Percentiles rank a stretch among this genome's conserved stretches.
Evolutionary conservation across 2,113 vertebrate species (phyloP).

Genomic region (Cyanoramphus novaezelandiae): DNA sequence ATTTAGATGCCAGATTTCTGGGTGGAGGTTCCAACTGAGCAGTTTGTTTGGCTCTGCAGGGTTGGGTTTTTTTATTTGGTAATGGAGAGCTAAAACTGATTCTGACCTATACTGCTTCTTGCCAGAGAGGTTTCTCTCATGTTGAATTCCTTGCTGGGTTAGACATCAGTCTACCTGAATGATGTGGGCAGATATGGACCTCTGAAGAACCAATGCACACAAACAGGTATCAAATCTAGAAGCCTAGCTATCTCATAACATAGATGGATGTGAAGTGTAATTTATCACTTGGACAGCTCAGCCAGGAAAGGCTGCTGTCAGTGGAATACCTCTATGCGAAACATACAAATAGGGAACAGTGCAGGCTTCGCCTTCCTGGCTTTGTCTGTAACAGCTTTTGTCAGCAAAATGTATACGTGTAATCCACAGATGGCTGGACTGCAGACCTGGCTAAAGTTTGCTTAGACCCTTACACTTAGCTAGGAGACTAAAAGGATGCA

Average conservation of each 20-base stretch:
- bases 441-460: not conserved
- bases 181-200: not conserved
- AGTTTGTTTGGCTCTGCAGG: slow-evolving; percentile 11
- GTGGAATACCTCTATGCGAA: not conserved
- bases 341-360: not conserved
- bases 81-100: not conserved
- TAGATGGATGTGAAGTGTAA: not conserved
- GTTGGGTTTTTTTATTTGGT: not conserved
- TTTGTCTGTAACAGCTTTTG: not conserved
- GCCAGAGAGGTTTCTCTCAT: not conserved
- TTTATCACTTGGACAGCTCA: not conserved
- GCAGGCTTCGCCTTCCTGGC: not conserved
- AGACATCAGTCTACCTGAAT: not conserved
- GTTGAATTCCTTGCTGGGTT: not conserved
- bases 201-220: not conserved
- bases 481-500: not conserved
- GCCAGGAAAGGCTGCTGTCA: not conserved
- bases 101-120: not conserved
- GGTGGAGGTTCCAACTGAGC: slow-evolving; percentile 50
- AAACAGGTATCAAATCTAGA: not conserved
- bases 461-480: not conserved
- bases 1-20: slow-evolving; percentile 59
- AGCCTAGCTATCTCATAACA: not conserved
- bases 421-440: not conserved
- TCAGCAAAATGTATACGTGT: not conserved